Percentiles rank a stretch among this genome's conserved stretches.
phyloP scores from a whole-genome alignment of 2,797 vertebrate genomes.

The Rhadinocentrus ornatus region DNA sequence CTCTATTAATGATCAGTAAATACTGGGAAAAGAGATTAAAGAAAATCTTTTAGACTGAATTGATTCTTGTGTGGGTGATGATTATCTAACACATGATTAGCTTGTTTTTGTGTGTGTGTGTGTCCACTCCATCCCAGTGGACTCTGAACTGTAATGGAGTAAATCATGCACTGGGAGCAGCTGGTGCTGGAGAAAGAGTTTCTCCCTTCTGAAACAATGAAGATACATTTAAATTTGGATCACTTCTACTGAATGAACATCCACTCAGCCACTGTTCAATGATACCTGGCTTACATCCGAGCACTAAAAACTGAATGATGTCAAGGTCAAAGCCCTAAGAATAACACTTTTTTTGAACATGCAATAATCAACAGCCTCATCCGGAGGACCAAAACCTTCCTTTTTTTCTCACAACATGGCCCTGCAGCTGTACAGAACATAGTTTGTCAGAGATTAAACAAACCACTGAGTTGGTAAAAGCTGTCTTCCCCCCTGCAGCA shows the following conservation, averaged over 20 bases:
- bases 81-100: slow-evolving; percentile 46
- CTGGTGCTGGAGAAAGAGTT: slow-evolving; percentile 27
- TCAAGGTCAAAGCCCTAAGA: slow-evolving; percentile 36
- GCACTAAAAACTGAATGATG: not conserved
- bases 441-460: slow-evolving; percentile 58
- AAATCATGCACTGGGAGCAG: slow-evolving; percentile 19
- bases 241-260: slow-evolving; percentile 15
- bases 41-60: slow-evolving; percentile 24
- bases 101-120: slow-evolving; percentile 23
- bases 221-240: slow-evolving; percentile 5
- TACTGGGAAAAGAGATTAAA: slow-evolving; percentile 4
- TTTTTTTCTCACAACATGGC: slow-evolving; percentile 48
- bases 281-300: slow-evolving; percentile 10
- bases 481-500: slow-evolving; percentile 47
- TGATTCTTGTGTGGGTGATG: slow-evolving; percentile 46
- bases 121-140: slow-evolving; percentile 42
- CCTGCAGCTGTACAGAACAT: slow-evolving; percentile 55
- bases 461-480: slow-evolving; percentile 51
- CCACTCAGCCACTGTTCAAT: not conserved
- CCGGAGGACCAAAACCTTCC: slow-evolving; percentile 20
- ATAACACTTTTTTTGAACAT: slow-evolving; percentile 5
- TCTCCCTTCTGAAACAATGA: slow-evolving; percentile 22
- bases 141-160: slow-evolving; percentile 48
- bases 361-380: slow-evolving; percentile 48
- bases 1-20: slow-evolving; percentile 8